These are phyloP conservation scores for Leptosomus discolor DNA, from an alignment of 2,113 vertebrate species.

Conservation along the genomic window DNA sequence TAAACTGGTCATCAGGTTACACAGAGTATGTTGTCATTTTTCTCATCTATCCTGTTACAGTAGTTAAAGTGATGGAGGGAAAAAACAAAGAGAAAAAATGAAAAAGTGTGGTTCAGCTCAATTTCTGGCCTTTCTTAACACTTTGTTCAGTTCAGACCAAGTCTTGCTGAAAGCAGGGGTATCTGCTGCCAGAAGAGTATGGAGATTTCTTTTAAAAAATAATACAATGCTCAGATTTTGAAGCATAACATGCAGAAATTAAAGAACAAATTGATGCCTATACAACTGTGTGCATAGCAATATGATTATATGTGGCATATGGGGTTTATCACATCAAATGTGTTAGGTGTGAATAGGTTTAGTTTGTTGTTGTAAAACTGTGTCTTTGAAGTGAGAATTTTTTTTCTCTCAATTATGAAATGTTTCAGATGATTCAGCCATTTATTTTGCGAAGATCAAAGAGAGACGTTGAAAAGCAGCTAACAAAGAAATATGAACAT, in stretches of 20 bases:
- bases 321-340: background rate
- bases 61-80: background rate
- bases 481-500: slow-evolving; percentile 90
- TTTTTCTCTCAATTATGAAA: background rate
- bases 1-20: slow-evolving; percentile 89
- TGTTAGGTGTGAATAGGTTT: background rate
- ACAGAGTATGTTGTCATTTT: slow-evolving; percentile 78
- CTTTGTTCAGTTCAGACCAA: background rate
- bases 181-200: background rate
- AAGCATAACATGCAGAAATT: background rate
- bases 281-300: background rate
- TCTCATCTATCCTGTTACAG: background rate
- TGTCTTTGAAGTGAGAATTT: background rate
- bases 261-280: background rate
- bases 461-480: slow-evolving; percentile 91
- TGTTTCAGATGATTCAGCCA: slow-evolving; percentile 86
- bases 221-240: background rate
- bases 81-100: background rate
- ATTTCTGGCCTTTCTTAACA: background rate
- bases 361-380: background rate
- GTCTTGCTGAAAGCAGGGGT: background rate
- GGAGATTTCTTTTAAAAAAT: background rate
- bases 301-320: background rate
- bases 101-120: background rate
- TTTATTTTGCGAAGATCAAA: slow-evolving; percentile 92